Conservation (phyloP, 2,113 vertebrate genomes). For the Kobus ellipsiprymnus region DNA sequence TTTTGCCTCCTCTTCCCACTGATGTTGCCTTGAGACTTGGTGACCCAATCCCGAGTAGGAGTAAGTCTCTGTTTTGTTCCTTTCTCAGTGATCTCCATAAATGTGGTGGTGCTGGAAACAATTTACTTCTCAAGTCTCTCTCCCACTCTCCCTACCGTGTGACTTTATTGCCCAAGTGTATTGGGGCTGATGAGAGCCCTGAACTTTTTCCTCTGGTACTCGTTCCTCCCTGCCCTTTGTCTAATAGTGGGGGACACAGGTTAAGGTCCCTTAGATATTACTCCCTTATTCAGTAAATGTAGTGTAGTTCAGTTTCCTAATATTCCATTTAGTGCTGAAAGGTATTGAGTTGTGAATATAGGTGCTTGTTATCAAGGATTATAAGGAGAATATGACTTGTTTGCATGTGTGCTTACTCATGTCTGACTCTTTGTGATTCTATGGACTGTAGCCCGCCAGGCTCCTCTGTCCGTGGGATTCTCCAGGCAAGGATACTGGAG, state of each 20-base stretch:
- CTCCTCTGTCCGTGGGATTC: neutral
- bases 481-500: neutral
- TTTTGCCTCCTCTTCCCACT: neutral
- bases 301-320: neutral
- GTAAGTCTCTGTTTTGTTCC: conserved; percentile 9
- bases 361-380: conserved; percentile 14
- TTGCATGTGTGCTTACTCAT: neutral
- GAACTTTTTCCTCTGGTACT: neutral
- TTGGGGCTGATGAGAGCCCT: neutral
- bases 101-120: neutral
- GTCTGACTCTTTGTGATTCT: neutral
- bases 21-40: neutral
- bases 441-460: neutral
- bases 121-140: neutral
- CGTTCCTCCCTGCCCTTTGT: neutral
- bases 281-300: neutral
- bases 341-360: neutral
- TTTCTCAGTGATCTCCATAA: conserved; percentile 15
- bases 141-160: neutral
- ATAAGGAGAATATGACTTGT: neutral
- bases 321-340: neutral
- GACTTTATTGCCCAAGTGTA: neutral
- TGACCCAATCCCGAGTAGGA: neutral
- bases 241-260: neutral
- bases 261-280: neutral